Base-by-base conservation (phyloP, 2,113 vertebrate genomes). In the Elgaria multicarinata region DNA sequence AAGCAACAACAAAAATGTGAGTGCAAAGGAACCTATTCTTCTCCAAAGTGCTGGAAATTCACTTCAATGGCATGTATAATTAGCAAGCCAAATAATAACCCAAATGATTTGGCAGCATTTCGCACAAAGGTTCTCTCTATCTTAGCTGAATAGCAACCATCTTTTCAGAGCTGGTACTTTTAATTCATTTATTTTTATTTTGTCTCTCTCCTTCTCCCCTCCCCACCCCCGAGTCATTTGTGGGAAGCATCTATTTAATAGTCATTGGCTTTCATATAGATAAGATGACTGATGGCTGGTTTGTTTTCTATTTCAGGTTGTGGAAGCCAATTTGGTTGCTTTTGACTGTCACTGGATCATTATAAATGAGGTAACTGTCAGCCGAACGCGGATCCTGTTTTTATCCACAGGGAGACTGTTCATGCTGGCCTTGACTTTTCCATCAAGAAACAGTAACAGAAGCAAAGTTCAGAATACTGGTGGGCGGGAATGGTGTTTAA, bases 291-390 rank as follows among this genome's bases (percentile, higher is more conserved):
- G 93, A 97, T 92, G 80, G 64, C 91, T 92, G 92, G 18, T 95
- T 96, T 96, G 91, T 97, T 98, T 96, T 96, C 96, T 96, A 16
- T 97, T 98, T 94, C 97, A 99, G 99, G 99, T 99, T 87, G 99
- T 99, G 96, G 99, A 99, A 97, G 99, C 99, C 85, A 99, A 99
- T 97, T 97, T 99, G 96, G 98, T 99, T 95, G 99, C 99, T 92
- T 99, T 99, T 93, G 99, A 99, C 97, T 99, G 99, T 97, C 99
- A 99, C 96, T 99, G 99, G 99, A 99, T 99, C 97, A 98, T 99
- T 97, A 99, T 99, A 96, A 99, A 99, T 93, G 99, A 99, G 98
- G 99, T 99, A 97, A 98, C 93, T 95, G 88, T 85, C 88, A 90
- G 94, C 50, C 85, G 50, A 93, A 91, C 28, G 62, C 83, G 80